Conservation (phyloP, 2,797 vertebrate genomes). For the Silurus aristotelis region DNA sequence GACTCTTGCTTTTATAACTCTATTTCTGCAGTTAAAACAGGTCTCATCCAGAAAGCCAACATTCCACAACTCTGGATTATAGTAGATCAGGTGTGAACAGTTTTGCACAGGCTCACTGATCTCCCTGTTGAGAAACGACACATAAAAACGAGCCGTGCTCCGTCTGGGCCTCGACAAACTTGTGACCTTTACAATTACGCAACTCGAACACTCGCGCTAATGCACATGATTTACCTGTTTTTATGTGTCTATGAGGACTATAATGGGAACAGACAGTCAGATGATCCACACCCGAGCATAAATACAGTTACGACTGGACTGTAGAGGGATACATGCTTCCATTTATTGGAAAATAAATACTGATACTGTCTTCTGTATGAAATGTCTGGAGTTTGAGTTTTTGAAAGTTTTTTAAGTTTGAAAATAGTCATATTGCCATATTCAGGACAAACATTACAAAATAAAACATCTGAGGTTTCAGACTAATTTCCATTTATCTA, state of each 20-base stretch:
- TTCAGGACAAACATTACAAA: background rate
- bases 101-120: background rate
- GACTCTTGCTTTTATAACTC: background rate
- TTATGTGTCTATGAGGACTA: background rate
- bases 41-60: background rate
- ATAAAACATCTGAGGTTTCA: background rate
- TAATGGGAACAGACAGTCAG: background rate
- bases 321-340: background rate
- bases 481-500: background rate
- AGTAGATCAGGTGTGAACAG: background rate
- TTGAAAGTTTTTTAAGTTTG: background rate
- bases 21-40: background rate
- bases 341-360: background rate
- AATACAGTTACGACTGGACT: background rate
- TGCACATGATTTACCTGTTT: background rate
- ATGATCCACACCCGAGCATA: background rate
- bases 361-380: background rate
- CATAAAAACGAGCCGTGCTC: background rate
- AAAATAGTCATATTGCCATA: background rate
- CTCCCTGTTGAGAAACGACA: conserved; percentile 14
- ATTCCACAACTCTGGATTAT: background rate
- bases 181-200: background rate
- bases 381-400: background rate
- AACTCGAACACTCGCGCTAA: background rate
- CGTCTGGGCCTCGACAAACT: background rate